Percentiles rank a stretch among this genome's conserved stretches.
Conservation (phyloP, 2,113 vertebrate genomes). For the Peromyscus leucopus region DNA sequence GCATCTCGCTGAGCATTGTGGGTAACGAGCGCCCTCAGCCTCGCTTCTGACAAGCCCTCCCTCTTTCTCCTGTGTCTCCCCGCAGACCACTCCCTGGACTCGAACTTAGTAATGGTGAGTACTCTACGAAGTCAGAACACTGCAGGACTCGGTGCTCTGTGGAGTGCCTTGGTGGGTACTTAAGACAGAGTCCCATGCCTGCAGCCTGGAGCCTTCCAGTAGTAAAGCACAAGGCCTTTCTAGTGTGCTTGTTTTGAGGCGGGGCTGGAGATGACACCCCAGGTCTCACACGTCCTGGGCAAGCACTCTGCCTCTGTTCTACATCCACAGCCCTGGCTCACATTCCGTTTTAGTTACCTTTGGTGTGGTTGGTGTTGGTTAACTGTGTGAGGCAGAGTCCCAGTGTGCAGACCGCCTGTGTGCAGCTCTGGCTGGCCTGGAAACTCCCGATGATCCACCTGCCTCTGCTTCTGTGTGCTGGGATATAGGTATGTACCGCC, state of each 20-base stretch:
- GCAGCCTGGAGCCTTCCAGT: neutral
- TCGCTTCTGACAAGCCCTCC: neutral
- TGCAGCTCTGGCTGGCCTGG: neutral
- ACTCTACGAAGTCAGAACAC: neutral
- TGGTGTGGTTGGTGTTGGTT: neutral
- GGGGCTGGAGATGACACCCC: neutral
- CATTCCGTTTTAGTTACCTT: neutral
- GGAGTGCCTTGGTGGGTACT: neutral
- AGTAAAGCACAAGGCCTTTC: neutral
- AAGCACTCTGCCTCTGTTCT: neutral
- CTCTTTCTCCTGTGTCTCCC: neutral
- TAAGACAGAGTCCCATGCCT: no score
- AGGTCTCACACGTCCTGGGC: no score
- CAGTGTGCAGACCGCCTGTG: neutral
- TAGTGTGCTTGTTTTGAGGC: neutral
- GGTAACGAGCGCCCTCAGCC: neutral
- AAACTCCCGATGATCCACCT: neutral
- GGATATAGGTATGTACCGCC: neutral
- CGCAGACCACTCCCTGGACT: slow-evolving; percentile 86
- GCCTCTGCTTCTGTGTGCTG: neutral
- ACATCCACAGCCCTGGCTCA: neutral
- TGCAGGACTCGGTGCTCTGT: neutral
- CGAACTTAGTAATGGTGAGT: slow-evolving; percentile 86
- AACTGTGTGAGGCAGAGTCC: neutral
- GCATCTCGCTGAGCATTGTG: neutral